phyloP scores from a whole-genome alignment of 2,888 invertebrate genomes.

The Cheiracanthium punctorium region DNA sequence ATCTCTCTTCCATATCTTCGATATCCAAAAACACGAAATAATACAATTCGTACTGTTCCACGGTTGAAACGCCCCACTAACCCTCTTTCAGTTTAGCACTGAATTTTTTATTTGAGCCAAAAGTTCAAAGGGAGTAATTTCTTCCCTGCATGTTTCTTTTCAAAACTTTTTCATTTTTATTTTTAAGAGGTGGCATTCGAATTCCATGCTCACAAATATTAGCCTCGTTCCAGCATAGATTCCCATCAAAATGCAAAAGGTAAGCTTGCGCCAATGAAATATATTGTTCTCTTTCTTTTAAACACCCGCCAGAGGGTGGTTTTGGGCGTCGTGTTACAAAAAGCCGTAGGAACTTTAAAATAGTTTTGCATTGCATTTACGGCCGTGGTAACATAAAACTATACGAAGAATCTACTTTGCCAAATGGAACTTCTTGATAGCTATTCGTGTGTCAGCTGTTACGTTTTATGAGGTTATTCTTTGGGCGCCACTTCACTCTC shows the following conservation, averaged over 20 bases:
- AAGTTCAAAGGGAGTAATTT: no score
- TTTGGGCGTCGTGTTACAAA: background rate
- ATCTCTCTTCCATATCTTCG: no score
- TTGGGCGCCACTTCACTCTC: background rate
- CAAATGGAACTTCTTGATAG: slow-evolving; percentile 37
- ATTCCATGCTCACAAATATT: background rate
- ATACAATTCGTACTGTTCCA: no score
- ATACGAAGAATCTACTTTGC: slow-evolving; percentile 34
- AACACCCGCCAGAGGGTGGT: slow-evolving; percentile 31
- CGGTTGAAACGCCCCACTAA: no score
- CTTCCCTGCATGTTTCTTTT: no score
- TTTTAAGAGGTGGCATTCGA: background rate
- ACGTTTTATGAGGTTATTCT: background rate
- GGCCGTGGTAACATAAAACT: slow-evolving; percentile 33
- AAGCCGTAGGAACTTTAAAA: slow-evolving; percentile 24
- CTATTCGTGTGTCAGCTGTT: background rate
- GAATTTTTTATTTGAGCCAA: no score
- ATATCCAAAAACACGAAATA: no score
- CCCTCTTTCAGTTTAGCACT: no score
- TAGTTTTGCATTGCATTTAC: slow-evolving; percentile 31
- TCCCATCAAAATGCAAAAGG: no score
- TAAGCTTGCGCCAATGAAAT: no score
- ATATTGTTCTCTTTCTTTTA: background rate
- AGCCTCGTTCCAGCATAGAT: background rate
- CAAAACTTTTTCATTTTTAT: no score